phyloP scores from a whole-genome alignment of 1,140 invertebrate genomes.

The Lineus longissimus region DNA sequence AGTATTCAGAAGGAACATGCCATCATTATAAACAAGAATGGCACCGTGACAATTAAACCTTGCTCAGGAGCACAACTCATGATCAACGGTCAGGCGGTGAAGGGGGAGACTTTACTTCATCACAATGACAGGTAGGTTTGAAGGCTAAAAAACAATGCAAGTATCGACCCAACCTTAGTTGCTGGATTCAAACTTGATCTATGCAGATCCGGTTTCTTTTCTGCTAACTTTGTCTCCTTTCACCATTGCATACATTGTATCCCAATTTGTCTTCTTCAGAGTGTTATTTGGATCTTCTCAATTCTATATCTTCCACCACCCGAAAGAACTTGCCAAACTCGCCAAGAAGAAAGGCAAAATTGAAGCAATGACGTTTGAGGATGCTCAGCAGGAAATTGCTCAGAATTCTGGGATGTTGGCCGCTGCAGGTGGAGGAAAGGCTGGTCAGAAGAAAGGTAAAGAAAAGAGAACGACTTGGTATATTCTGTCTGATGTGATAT shows the following conservation, averaged over 20 bases:
- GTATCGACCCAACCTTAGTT: no score
- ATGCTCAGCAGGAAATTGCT: constrained; percentile 63
- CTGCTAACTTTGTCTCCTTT: no score
- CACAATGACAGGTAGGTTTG: constrained; percentile 64
- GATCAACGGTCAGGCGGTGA: constrained; percentile 58
- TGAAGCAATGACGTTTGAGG: constrained; percentile 42
- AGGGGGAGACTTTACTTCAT: constrained; percentile 54
- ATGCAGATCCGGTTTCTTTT: no score
- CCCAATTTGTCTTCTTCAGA: constrained; percentile 34
- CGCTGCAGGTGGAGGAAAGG: constrained; percentile 19
- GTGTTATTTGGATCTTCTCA: constrained; percentile 63
- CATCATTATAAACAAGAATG: constrained; percentile 49
- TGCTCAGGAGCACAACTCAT: constrained; percentile 55
- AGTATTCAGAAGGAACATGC: constrained; percentile 62
- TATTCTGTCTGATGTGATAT: no score
- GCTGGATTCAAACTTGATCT: no score
- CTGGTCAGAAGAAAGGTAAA: constrained; percentile 16
- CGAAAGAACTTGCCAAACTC: constrained; percentile 52
- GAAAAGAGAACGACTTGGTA: no score
- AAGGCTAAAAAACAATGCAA: no score
- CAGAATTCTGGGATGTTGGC: constrained; percentile 58
- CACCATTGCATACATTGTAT: no score
- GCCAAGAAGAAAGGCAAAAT: constrained; percentile 45
- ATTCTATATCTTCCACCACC: constrained; percentile 61
- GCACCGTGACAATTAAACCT: constrained; percentile 57